Evolutionary conservation across 2,888 invertebrate species (phyloP), one percentile per base, ranked within the genome.

Genomic region (Hecatera dysodea): DNA sequence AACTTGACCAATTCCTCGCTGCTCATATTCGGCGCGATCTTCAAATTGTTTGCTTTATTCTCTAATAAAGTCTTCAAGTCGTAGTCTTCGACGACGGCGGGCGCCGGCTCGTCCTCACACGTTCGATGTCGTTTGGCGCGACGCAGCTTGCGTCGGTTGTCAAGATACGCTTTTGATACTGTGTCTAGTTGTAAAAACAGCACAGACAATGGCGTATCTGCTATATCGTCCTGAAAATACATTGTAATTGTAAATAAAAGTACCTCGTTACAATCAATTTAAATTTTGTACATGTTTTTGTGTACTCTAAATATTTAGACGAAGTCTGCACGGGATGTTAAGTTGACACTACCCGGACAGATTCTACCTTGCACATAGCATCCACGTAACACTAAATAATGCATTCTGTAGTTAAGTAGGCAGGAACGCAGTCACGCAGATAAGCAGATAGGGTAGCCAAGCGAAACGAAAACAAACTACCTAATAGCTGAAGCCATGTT

Each of bases 171-270:
- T 33, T 94, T 93, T 15, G 94, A 89, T 8, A 95, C 95, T 22
- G 94, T 91, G 74, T 96, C 95, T 53, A 96, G 84, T 87, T 96
- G 94, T 44, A 94, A 83, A 77, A 96, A 93, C 52, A 95, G 86
- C 6, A 95, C 95, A 15, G 95, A 90, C 44, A 96, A 83, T 0
- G 96, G 95, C 8, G 93, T 95, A 60, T 96, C 95, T 6, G 92
- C 88, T 75, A 96, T 86, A 78, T 96, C 96, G 72, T 95, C 96
- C 96, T 96, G 87, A 63, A 92, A 90, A 39, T 60, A 42, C 72
- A 72, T 65, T 48, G 24, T 39, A 0, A 2, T 39, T 22, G 12
- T 68, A 22, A 55, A 44, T 42, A n/a, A 73, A 48, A 46, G 4
- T 27, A 39, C 27, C 11, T 19, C 15, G 15, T 42, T 42, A n/a